These are phyloP conservation scores for Momotus momota DNA, from an alignment of 2,797 vertebrate species.

Conservation along the genomic window DNA sequence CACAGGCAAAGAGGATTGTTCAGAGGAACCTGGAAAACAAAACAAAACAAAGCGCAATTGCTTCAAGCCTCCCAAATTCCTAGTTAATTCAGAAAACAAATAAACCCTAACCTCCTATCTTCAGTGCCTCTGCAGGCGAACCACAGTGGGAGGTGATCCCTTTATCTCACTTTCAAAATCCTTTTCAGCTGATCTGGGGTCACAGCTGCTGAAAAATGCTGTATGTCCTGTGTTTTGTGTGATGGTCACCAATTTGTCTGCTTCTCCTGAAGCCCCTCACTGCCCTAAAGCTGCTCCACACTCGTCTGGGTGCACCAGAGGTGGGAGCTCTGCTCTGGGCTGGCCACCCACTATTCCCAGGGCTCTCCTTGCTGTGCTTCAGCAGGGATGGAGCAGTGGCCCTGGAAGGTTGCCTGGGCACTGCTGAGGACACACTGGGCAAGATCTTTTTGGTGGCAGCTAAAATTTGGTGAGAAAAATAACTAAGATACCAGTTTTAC, in stretches of 20 bases:
- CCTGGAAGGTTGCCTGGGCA: background rate
- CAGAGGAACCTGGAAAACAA: background rate
- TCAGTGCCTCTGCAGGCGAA: slow-evolving; percentile 15
- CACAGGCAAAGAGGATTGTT: background rate
- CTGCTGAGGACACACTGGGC: background rate
- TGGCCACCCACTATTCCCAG: fast-evolving
- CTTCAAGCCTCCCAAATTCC: slow-evolving; percentile 17
- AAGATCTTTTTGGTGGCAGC: background rate
- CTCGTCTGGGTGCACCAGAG: background rate
- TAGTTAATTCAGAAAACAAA: slow-evolving; percentile 58
- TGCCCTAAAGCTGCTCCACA: background rate
- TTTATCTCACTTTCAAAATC: slow-evolving; percentile 56
- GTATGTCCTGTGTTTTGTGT: background rate
- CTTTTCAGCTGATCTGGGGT: slow-evolving; percentile 24
- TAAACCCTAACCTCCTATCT: slow-evolving; percentile 23
- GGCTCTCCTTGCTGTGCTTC: background rate
- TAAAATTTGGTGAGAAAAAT: background rate
- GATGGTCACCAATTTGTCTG: background rate
- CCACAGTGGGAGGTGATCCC: background rate
- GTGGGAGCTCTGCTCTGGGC: background rate
- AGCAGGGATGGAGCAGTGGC: background rate
- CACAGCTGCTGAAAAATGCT: slow-evolving; percentile 1
- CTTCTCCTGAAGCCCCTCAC: background rate
- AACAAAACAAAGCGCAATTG: slow-evolving; percentile 8
- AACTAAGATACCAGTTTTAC: background rate